phyloP scores from a whole-genome alignment of 2,113 vertebrate species.

The Proteles cristata region DNA sequence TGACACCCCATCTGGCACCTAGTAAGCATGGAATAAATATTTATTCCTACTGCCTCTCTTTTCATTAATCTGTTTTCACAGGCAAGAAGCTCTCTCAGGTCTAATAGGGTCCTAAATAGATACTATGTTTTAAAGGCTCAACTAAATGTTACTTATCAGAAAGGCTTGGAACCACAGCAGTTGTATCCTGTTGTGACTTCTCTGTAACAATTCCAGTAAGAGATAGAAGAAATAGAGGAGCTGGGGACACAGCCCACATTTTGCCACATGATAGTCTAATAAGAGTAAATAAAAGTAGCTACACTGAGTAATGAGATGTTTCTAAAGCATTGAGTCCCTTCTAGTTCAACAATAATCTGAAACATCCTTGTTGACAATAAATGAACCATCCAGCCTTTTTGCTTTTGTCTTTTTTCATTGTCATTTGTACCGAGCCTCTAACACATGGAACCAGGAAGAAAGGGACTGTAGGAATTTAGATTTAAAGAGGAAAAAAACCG shows the following conservation, averaged over 20 bases:
- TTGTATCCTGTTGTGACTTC: background rate
- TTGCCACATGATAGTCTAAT: background rate
- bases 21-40: background rate
- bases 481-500: conserved; percentile 1
- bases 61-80: background rate
- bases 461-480: background rate
- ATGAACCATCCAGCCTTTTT: background rate
- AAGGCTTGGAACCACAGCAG: background rate
- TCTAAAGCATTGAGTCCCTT: background rate
- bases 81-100: background rate
- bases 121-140: background rate
- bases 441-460: background rate
- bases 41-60: background rate
- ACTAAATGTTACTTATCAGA: background rate
- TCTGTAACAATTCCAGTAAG: background rate
- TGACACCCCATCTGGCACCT: background rate
- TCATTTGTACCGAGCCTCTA: background rate
- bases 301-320: background rate
- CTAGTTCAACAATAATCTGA: background rate
- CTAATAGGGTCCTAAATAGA: background rate
- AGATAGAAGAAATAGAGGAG: background rate
- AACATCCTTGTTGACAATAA: conserved; percentile 41
- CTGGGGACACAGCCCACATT: background rate
- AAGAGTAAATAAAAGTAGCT: background rate
- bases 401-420: background rate